Conservation (phyloP, 2,797 vertebrate species). For the Coccyzus lansbergi region DNA sequence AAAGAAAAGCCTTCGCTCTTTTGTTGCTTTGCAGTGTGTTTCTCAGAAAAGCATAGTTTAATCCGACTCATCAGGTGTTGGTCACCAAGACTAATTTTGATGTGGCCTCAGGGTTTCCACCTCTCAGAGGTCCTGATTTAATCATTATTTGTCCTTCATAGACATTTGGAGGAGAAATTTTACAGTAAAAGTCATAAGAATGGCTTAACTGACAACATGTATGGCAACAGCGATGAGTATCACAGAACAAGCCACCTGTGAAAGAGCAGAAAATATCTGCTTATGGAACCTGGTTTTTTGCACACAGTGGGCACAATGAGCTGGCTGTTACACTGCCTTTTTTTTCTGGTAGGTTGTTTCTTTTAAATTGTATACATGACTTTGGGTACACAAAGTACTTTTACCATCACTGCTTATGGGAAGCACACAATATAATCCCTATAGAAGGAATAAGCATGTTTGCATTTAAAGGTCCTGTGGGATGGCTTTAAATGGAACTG, state of each 20-base stretch:
- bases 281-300: background rate
- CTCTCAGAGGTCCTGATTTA: slow-evolving; percentile 27
- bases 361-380: background rate
- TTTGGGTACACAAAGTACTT: background rate
- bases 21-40: background rate
- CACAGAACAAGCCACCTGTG: background rate
- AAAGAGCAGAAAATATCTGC: background rate
- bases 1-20: background rate
- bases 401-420: background rate
- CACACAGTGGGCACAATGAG: background rate
- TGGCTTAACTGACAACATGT: background rate
- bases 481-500: background rate
- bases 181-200: background rate
- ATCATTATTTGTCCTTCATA: slow-evolving; percentile 26
- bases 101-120: slow-evolving; percentile 18
- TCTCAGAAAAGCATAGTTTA: slow-evolving; percentile 10
- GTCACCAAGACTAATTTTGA: slow-evolving; percentile 33
- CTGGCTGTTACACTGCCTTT: background rate
- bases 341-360: background rate
- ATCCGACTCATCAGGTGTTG: background rate
- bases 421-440: background rate
- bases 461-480: background rate
- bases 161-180: slow-evolving; percentile 2
- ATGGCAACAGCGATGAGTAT: background rate
- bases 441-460: background rate